Evolutionary conservation across 2,113 vertebrate species (phyloP), one percentile per base, ranked within the genome.

Genomic region (Trogon melanurus): DNA sequence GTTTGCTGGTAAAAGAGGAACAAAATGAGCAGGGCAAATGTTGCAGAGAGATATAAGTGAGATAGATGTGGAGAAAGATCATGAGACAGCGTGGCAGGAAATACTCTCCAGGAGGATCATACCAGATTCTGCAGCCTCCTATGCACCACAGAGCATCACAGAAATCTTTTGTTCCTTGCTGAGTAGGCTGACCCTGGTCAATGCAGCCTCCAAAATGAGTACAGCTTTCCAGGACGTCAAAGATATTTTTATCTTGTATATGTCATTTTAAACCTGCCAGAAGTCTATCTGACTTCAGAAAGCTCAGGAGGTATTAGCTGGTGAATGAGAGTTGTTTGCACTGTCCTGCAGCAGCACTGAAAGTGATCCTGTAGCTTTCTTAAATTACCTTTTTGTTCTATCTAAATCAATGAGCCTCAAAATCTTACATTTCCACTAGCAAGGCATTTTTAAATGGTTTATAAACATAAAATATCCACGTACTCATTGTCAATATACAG

Each of bases 1-100:
- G 21, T 60, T 83, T 92, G 57, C 38, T 80, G 81, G 58, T 89
- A 58, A 94, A 91, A 89, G 66, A 95, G 66, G 82, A 94, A 90
- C 36, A 47, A 80, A 93, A 50, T 22, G 76, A 61, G 51, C 75
- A 86, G 72, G 60, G 56, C 1, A 89, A 61, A 72, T 61, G 41
- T 57, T 54, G 61, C 54, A 36, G 22, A 74, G 56, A 70, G 51
- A 4, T n/a, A 57, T 69, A 74, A 86, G 69, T 44, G 57, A 92
- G 11, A 34, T 79, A n/a, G 29, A 71, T 79, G 27, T 27, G 45
- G 93, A 96, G 79, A 89, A 84, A 92, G 26, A 87, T 36, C 27
- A 48, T 81, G 57, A 94, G 57, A 80, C 15, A 71, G 69, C 0
- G 0, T 57, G 75, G 60, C 88, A 92, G 83, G 79, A 88, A 94